A percentile compares a stretch with the other conserved stretches of the same genome.
phyloP scores from a whole-genome alignment of 1,140 invertebrate species.

The Trissolcus basalis region DNA sequence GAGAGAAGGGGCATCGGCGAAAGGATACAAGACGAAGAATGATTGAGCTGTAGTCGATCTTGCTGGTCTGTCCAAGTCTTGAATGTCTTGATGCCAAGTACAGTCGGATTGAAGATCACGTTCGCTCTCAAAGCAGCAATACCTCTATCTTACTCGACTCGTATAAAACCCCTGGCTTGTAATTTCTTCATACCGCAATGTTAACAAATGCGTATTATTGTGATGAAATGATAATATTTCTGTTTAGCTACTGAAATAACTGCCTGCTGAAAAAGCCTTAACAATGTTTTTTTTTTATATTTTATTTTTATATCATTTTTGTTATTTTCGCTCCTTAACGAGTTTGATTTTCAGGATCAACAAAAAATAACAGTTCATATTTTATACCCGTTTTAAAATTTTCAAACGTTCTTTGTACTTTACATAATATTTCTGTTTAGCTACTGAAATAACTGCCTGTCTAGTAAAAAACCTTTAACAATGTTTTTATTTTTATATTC shows the following conservation, averaged over 20 bases:
- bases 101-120: slow-evolving; percentile 68
- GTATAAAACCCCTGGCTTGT: slow-evolving; percentile 12
- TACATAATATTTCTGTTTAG: slow-evolving; percentile 12
- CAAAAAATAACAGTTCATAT: too few species aligned
- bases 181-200: slow-evolving; percentile 51
- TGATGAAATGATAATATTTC: slow-evolving; percentile 36
- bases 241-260: slow-evolving; percentile 14
- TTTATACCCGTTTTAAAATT: too few species aligned
- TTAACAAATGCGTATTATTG: slow-evolving; percentile 50
- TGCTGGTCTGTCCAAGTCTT: slow-evolving; percentile 72
- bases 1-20: slow-evolving; percentile 38
- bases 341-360: too few species aligned
- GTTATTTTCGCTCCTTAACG: too few species aligned
- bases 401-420: too few species aligned
- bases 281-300: too few species aligned
- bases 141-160: slow-evolving; percentile 32
- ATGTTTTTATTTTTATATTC: too few species aligned
- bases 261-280: not conserved
- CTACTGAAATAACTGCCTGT: slow-evolving; percentile 14
- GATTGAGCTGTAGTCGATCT: slow-evolving; percentile 76
- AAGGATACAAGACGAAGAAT: slow-evolving; percentile 73
- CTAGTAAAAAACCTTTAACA: too few species aligned
- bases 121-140: slow-evolving; percentile 67
- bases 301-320: too few species aligned
- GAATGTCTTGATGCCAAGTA: slow-evolving; percentile 73